Base-by-base conservation (phyloP, 1,140 invertebrate genomes). In the Sycophaga agraensis region DNA sequence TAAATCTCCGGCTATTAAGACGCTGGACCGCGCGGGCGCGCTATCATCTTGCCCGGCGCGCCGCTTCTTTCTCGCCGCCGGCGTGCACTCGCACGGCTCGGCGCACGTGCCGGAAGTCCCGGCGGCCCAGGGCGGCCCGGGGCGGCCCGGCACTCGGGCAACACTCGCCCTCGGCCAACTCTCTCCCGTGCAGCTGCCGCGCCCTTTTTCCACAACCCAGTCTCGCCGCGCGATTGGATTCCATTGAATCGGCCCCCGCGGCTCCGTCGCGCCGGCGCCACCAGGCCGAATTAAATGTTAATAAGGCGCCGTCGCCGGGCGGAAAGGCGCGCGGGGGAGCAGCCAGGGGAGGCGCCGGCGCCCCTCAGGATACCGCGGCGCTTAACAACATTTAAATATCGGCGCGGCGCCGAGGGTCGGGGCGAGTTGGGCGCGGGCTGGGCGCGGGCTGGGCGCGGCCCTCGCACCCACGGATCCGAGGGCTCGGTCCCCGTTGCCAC, bases 1-100 rank as follows among this genome's bases (percentile, higher is more conserved):
- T 79, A 79, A 78, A 79, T 79, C 75, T 76, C 64, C 64, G 65
- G 76, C 76, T 78, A 79, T 79, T 78, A 79, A 79, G 78, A 77
- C 76, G 46, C n/a, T 16, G 37, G 11, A 12, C 11, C n/a, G 4
- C 11, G 70, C 70, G 66, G 6, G 7, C 40, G 40, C n/a, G 16
- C n/a, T 31, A 31, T 6, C 28, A 31, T 31, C 28, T 31, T 9
- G 4, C 16, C 12, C 7, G 6, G 14, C 11, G 37, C 7, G 14
- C 4, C n/a, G 39, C 42, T 43, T 21, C 4, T 22, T 46, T 46
- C n/a, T 21, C 45, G 45, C 28, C 43, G 3, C 9, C 8, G 9
- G n/a, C 24, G 9, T 4, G 22, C n/a, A 48, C 45, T 1, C 9
- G 4, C 7, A 7, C 1, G 26, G 2, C 14, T 45, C 43, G 43